A percentile compares a stretch with the other conserved stretches of the same genome.
Evolutionary conservation across 2,113 vertebrate genomes (phyloP).

Genomic region (Euleptes europaea): DNA sequence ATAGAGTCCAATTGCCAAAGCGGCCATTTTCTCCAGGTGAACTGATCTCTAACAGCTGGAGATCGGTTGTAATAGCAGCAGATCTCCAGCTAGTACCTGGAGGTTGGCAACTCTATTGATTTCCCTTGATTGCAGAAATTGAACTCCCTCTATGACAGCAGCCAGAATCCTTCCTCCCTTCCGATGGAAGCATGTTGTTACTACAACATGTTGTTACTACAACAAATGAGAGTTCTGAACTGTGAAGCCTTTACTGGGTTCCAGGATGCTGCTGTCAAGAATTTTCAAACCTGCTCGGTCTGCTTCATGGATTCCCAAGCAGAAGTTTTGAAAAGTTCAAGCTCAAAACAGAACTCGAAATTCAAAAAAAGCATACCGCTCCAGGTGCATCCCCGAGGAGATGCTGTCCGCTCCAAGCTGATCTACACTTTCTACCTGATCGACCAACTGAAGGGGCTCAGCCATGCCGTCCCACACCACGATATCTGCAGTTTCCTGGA

Average conservation of each 20-base stretch:
- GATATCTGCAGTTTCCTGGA: slow-evolving; percentile 60
- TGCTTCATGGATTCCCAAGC: accelerated
- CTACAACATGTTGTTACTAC: too few relatives aligned
- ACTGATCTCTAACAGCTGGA: too few relatives aligned
- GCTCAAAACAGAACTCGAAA: not conserved
- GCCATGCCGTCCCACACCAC: slow-evolving; percentile 60
- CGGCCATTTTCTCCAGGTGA: too few relatives aligned
- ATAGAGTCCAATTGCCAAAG: too few relatives aligned
- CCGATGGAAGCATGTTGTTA: too few relatives aligned
- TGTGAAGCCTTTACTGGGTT: not conserved
- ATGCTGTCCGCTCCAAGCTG: slow-evolving; percentile 59
- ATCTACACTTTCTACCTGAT: slow-evolving; percentile 67
- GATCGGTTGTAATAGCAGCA: too few relatives aligned
- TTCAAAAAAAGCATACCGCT: accelerated
- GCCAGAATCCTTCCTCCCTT: too few relatives aligned
- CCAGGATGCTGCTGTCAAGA: not conserved
- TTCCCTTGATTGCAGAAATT: too few relatives aligned
- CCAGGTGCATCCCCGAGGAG: slow-evolving; percentile 42
- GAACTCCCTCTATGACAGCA: too few relatives aligned
- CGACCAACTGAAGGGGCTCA: slow-evolving; percentile 57
- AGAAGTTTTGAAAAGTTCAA: not conserved
- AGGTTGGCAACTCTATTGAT: too few relatives aligned
- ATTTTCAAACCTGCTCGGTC: accelerated
- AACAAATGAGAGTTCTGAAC: not conserved
- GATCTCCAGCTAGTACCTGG: too few relatives aligned